Evolutionary conservation across 2,888 invertebrate species (phyloP).

Genomic region (Sipunculus nudus): DNA sequence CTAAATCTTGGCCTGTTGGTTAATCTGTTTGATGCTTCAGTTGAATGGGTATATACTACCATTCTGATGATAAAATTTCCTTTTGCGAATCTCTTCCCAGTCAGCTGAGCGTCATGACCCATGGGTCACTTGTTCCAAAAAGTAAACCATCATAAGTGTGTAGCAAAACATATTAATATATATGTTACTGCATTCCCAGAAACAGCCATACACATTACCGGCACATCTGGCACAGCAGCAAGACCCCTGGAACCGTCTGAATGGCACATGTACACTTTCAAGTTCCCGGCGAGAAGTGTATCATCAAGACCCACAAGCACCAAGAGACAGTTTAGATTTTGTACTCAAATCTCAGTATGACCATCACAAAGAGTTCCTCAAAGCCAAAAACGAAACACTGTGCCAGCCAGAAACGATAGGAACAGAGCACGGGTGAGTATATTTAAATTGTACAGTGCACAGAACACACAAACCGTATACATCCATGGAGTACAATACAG

Average conservation of each 20-base stretch:
- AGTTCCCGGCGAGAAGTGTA: conserved; percentile 58
- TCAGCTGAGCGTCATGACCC: too few species aligned
- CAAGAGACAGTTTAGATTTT: conserved; percentile 65
- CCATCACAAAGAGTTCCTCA: conserved; percentile 62
- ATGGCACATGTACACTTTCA: conserved; percentile 55
- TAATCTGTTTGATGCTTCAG: too few species aligned
- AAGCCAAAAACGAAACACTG: conserved; percentile 57
- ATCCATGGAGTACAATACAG: too few species aligned
- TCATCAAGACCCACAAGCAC: conserved; percentile 61
- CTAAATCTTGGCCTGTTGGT: too few species aligned
- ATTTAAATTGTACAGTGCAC: too few species aligned
- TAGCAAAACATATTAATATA: too few species aligned
- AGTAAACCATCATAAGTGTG: too few species aligned
- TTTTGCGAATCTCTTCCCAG: too few species aligned
- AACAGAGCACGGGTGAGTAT: conserved; percentile 55
- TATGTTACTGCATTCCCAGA: conserved; percentile 41
- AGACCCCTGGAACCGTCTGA: conserved; percentile 63
- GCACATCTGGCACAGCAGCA: conserved; percentile 55
- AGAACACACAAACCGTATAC: too few species aligned
- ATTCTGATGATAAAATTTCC: too few species aligned
- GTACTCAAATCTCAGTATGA: conserved; percentile 63
- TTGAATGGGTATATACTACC: too few species aligned
- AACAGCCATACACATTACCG: conserved; percentile 51
- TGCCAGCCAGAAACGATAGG: conserved; percentile 63
- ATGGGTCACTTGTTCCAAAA: too few species aligned